A percentile compares a stretch with the other conserved stretches of the same genome.
phyloP scores from a whole-genome alignment of 2,888 invertebrate genomes.

The Napeogenes inachia region DNA sequence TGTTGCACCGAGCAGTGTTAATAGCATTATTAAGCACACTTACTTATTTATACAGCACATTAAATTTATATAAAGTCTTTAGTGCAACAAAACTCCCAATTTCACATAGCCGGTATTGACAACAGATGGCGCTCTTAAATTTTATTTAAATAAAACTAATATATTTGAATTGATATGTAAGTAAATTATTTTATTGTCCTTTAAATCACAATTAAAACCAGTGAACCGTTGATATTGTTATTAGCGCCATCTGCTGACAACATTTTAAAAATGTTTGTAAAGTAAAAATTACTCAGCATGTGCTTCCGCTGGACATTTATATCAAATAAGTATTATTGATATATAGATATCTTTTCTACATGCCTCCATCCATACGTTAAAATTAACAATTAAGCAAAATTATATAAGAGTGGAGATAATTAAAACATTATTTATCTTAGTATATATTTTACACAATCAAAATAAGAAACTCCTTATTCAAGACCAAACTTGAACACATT shows the following conservation, averaged over 20 bases:
- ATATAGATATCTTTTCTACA: no score
- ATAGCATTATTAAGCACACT: not conserved
- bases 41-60: not conserved
- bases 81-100: slow-evolving; percentile 1
- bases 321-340: no score
- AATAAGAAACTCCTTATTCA: no score
- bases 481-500: no score
- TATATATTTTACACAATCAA: no score
- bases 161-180: slow-evolving; percentile 1
- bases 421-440: no score
- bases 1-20: not conserved
- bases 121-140: not conserved
- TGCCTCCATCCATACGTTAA: no score
- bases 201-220: slow-evolving; percentile 11
- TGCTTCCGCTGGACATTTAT: not conserved
- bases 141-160: not conserved
- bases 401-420: no score
- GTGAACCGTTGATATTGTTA: not conserved
- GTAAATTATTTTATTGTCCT: slow-evolving; percentile 17
- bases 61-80: not conserved
- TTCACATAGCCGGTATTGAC: not conserved
- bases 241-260: slow-evolving; percentile 13
- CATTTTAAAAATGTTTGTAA: not conserved
- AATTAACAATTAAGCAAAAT: no score
- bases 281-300: slow-evolving; percentile 1